Evolutionary conservation across 2,797 vertebrate species (phyloP), one percentile per base, ranked within the genome.

Genomic region (Phoebastria nigripes): DNA sequence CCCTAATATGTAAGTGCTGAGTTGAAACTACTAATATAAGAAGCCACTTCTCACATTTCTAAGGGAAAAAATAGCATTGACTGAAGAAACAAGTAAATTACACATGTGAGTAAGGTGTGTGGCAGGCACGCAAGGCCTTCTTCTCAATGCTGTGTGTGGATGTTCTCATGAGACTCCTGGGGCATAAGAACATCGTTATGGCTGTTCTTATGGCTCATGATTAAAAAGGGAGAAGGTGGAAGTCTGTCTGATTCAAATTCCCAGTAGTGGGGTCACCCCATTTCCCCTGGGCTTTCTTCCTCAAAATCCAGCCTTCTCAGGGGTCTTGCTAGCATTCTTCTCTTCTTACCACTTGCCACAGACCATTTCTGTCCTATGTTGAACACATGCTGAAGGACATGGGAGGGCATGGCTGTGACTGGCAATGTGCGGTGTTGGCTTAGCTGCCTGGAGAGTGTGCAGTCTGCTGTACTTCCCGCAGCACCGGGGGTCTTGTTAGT

Each of bases 381-480:
- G 42, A 37, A 9, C 31, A 7, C 0, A 1, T 24, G 35, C 49
- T 51, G 44, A 58, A 58, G 76, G 72, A 58, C 41, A 16, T 0
- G 1, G 56, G 63, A 65, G 31, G 24, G 24, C 24, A 35, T 2
- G 35, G 59, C 55, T 52, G 46, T 47, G 55, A 31, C 26, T 25
- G 67, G n/a, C 26, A 2, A 21, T 1, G 25, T 21, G n/a, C 1
- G 1, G 31, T 51, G 33, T 10, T 63, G 62, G 33, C 31, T 62
- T 66, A 52, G n/a, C 46, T 90, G 39, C 42, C 41, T 5, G 66
- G 80, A 35, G 49, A 13, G 18, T 1, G 8, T 55, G 37, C 18
- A 54, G 62, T 7, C 39, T 81, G 76, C 19, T 91, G 39, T 25
- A 5, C 73, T 85, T 87, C 66, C 55, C 15, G 5, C 51, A 62